Percentiles rank a stretch among this genome's conserved stretches.
Evolutionary conservation across 2,888 invertebrate species (phyloP).

Genomic region (Caenorhabditis imperialis): DNA sequence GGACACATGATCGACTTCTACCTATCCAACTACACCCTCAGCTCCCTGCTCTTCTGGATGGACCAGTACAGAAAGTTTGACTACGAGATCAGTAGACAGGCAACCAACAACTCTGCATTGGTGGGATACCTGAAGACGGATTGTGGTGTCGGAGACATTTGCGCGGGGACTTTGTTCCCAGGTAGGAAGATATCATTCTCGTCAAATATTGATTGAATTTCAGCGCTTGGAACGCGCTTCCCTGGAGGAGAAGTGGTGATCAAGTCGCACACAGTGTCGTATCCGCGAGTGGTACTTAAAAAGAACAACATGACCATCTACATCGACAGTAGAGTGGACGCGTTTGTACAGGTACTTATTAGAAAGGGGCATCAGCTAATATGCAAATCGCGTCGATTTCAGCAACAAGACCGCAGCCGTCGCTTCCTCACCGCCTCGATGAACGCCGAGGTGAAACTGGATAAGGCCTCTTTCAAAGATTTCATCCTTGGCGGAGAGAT

Average conservation of each 20-base stretch:
- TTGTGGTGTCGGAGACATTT: slow-evolving; percentile 74
- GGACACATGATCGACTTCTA: slow-evolving; percentile 76
- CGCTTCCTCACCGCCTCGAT: slow-evolving; percentile 76
- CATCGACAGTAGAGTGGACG: slow-evolving; percentile 76
- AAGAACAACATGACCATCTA: slow-evolving; percentile 72
- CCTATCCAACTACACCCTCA: slow-evolving; percentile 75
- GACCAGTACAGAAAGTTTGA: slow-evolving; percentile 77
- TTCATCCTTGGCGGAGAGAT: slow-evolving; percentile 71
- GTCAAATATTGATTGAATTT: background rate
- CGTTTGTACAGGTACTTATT: slow-evolving; percentile 73
- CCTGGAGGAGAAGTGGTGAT: slow-evolving; percentile 76
- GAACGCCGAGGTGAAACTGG: slow-evolving; percentile 74
- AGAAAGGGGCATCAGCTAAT: background rate
- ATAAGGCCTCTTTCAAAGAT: slow-evolving; percentile 73
- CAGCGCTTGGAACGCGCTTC: slow-evolving; percentile 71
- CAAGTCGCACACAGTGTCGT: slow-evolving; percentile 74
- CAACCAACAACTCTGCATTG: slow-evolving; percentile 73
- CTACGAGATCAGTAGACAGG: slow-evolving; percentile 75
- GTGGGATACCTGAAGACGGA: slow-evolving; percentile 76
- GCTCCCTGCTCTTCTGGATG: slow-evolving; percentile 77
- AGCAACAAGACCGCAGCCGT: slow-evolving; percentile 75
- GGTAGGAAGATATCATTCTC: slow-evolving; percentile 19
- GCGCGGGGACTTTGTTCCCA: slow-evolving; percentile 77
- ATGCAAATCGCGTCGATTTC: slow-evolving; percentile 35
- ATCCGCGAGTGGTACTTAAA: slow-evolving; percentile 71